Evolutionary conservation across 2,888 invertebrate genomes (phyloP).

Genomic region (Chesias legatella): DNA sequence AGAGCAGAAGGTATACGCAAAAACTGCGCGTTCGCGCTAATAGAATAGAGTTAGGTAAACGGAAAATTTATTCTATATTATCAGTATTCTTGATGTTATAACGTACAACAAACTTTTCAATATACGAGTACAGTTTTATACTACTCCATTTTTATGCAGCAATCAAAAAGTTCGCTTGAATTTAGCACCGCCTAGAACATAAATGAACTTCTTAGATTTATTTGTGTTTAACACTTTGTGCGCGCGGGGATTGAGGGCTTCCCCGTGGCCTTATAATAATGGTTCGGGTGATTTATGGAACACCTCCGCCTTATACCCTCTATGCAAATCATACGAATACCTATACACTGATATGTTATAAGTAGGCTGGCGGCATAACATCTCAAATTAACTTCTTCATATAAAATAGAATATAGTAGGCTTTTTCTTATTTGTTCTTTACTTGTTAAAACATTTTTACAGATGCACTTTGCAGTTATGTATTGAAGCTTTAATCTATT

Average conservation of each 20-base stretch:
- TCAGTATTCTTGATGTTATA: too few species aligned
- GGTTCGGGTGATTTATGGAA: constrained; percentile 27
- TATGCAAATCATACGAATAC: constrained; percentile 22
- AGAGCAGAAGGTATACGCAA: too few species aligned
- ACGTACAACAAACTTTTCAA: too few species aligned
- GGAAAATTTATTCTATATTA: too few species aligned
- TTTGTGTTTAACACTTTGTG: constrained; percentile 26
- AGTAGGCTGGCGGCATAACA: too few species aligned
- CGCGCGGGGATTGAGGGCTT: constrained; percentile 19
- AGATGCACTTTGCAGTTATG: neutral
- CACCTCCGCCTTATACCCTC: constrained; percentile 22
- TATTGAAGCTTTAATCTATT: too few species aligned
- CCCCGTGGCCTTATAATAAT: constrained; percentile 26
- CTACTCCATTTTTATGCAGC: constrained; percentile 9
- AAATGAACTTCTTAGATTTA: constrained; percentile 28
- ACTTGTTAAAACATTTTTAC: neutral
- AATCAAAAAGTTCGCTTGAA: constrained; percentile 23
- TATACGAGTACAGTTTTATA: neutral
- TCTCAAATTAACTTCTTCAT: too few species aligned
- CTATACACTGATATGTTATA: too few species aligned
- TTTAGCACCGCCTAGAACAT: constrained; percentile 16
- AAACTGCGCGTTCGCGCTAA: too few species aligned
- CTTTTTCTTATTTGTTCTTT: too few species aligned
- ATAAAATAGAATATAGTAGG: too few species aligned
- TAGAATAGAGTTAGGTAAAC: too few species aligned